Percentiles rank a stretch among this genome's conserved stretches.
These are phyloP conservation scores for Julus scandinavius DNA, from an alignment of 2,888 invertebrate species.

Conservation along the genomic window DNA sequence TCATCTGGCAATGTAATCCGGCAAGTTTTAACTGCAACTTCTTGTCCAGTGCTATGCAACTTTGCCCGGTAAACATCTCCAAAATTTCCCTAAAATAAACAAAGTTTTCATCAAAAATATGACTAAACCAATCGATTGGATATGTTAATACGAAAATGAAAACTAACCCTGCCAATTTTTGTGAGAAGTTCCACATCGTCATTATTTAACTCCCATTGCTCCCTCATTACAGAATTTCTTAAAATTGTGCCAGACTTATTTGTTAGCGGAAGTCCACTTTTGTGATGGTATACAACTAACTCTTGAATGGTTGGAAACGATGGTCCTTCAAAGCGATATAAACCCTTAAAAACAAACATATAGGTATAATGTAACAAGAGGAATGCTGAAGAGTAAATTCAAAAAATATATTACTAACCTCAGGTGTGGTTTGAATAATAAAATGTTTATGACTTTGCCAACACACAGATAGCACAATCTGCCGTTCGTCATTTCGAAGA, in stretches of 20 bases:
- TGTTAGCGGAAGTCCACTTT: conserved; percentile 88
- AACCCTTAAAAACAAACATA: conserved; percentile 73
- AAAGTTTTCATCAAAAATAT: background rate
- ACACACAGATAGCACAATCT: conserved; percentile 92
- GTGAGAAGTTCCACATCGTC: conserved; percentile 91
- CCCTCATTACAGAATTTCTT: conserved; percentile 84
- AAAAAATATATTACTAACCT: conserved; percentile 71
- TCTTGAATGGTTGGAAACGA: conserved; percentile 93
- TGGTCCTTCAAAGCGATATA: conserved; percentile 93
- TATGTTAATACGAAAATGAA: background rate
- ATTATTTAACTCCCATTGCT: conserved; percentile 95
- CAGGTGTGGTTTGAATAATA: conserved; percentile 92
- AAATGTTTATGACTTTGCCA: conserved; percentile 98
- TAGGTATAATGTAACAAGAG: background rate
- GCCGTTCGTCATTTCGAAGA: conserved; percentile 88
- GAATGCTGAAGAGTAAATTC: background rate
- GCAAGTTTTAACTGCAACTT: conserved; percentile 96
- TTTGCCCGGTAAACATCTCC: conserved; percentile 96
- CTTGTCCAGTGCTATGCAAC: conserved; percentile 79
- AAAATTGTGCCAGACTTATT: conserved; percentile 91
- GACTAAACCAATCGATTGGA: background rate
- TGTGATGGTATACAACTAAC: conserved; percentile 87
- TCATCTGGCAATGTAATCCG: conserved; percentile 93
- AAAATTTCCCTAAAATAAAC: conserved; percentile 84
- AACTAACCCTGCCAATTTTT: conserved; percentile 89